These are phyloP conservation scores for Amiota minor DNA, from an alignment of 2,888 invertebrate species.

Conservation along the genomic window DNA sequence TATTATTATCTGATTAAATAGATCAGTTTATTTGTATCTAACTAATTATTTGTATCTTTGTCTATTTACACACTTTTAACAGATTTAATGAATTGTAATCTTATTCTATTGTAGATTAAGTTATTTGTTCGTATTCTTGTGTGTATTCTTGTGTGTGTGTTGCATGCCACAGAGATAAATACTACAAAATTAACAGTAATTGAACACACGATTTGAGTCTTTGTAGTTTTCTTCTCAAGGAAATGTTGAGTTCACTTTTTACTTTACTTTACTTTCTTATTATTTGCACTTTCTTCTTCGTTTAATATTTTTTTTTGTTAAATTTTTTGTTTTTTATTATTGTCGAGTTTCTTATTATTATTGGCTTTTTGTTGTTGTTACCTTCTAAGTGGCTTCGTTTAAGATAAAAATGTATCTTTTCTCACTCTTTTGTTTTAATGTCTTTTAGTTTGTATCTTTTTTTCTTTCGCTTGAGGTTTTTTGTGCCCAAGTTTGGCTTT, in stretches of 20 bases:
- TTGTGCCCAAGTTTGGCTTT: constrained; percentile 11
- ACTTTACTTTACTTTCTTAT: constrained; percentile 34
- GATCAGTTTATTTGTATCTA: no score
- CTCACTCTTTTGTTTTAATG: constrained; percentile 14
- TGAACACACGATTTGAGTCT: no score
- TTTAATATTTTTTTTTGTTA: constrained; percentile 26
- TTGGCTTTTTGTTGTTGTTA: constrained; percentile 7
- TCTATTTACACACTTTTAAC: no score
- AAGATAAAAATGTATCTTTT: constrained; percentile 2
- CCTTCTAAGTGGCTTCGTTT: neutral
- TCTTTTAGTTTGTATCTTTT: neutral
- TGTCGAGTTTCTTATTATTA: constrained; percentile 24
- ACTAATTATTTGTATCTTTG: no score
- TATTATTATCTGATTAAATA: neutral
- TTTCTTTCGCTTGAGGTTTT: constrained; percentile 14
- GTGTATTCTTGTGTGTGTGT: neutral
- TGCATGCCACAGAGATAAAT: constrained; percentile 6
- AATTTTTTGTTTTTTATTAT: constrained; percentile 28
- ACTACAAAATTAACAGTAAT: neutral
- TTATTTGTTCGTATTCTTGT: no score
- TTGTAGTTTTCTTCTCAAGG: neutral
- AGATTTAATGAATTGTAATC: no score
- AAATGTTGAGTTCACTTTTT: constrained; percentile 16
- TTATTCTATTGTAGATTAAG: no score
- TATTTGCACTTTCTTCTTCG: constrained; percentile 25